A percentile compares a stretch with the other conserved stretches of the same genome.
Evolutionary conservation across 2,797 vertebrate species (phyloP).

Genomic region (Sus cebifrons): DNA sequence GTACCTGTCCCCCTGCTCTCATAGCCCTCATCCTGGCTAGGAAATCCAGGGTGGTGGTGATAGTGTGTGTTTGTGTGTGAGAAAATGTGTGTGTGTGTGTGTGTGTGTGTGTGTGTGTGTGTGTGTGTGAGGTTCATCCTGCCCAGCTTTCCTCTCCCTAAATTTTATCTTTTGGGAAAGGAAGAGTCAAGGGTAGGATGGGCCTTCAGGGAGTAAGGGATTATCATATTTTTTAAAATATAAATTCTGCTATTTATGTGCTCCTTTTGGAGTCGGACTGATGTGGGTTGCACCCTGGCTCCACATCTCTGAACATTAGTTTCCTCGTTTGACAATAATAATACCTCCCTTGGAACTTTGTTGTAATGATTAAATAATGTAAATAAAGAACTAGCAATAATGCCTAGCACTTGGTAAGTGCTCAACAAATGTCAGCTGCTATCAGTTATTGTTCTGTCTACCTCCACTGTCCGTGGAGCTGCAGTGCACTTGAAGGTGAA

Average conservation of each 20-base stretch:
- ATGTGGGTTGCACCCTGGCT: slow-evolving; percentile 5
- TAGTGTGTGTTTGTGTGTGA: background rate
- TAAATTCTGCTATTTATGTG: slow-evolving; percentile 78
- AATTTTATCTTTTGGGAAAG: slow-evolving; percentile 51
- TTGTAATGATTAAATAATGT: slow-evolving; percentile 46
- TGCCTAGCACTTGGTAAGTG: background rate
- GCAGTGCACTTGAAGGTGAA: background rate
- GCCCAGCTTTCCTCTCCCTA: slow-evolving; percentile 51
- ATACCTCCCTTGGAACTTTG: slow-evolving; percentile 60
- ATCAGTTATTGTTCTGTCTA: background rate
- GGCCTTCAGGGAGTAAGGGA: slow-evolving; percentile 69
- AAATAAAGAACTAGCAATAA: slow-evolving; percentile 64
- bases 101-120: background rate
- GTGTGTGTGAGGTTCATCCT: background rate
- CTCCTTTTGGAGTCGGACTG: slow-evolving; percentile 72
- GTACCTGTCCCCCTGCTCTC: slow-evolving; percentile 50
- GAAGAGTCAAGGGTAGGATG: background rate
- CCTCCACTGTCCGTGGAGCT: rapidly evolving
- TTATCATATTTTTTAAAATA: slow-evolving; percentile 62
- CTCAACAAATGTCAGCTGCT: background rate
- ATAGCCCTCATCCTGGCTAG: slow-evolving; percentile 34
- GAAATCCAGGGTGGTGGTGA: slow-evolving; percentile 64
- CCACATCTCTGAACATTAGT: slow-evolving; percentile 39
- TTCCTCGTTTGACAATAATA: slow-evolving; percentile 60
- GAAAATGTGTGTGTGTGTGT: background rate